phyloP scores from a whole-genome alignment of 2,888 invertebrate species.

The Andrena praecox region DNA sequence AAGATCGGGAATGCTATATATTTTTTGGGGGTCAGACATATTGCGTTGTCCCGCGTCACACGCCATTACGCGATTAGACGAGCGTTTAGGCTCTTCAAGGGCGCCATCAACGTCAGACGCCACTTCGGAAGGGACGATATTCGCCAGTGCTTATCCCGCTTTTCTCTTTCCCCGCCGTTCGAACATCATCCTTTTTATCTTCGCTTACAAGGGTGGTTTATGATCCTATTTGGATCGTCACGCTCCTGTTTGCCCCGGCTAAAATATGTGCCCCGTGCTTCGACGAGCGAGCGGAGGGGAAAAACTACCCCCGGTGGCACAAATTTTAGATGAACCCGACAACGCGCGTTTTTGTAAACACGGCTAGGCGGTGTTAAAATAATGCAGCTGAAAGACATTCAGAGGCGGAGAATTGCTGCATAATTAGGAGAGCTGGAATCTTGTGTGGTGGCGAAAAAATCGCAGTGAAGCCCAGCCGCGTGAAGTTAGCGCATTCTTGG shows the following conservation, averaged over 20 bases:
- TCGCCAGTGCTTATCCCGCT: slow-evolving; percentile 39
- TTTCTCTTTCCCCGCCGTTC: slow-evolving; percentile 20
- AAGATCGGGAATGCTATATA: not conserved
- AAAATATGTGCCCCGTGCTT: not conserved
- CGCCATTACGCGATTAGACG: slow-evolving; percentile 71
- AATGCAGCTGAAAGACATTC: too few relatives aligned
- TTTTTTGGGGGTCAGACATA: slow-evolving; percentile 33
- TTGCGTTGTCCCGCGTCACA: slow-evolving; percentile 35
- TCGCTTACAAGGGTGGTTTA: slow-evolving; percentile 1
- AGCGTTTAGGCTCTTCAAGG: slow-evolving; percentile 64
- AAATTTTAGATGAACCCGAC: too few relatives aligned
- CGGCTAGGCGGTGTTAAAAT: too few relatives aligned
- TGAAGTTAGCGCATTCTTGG: too few relatives aligned
- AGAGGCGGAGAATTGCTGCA: too few relatives aligned
- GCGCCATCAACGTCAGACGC: slow-evolving; percentile 61
- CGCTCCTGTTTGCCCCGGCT: not conserved
- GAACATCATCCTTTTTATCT: slow-evolving; percentile 25
- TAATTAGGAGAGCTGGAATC: too few relatives aligned
- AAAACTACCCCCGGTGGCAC: too few relatives aligned
- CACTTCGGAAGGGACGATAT: slow-evolving; percentile 48
- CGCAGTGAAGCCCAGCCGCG: too few relatives aligned
- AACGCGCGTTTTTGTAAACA: too few relatives aligned
- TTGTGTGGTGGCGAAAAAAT: too few relatives aligned
- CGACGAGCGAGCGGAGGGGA: not conserved
- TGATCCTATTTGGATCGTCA: slow-evolving; percentile 1